phyloP scores from a whole-genome alignment of 1,140 invertebrate species.

The Trissolcus basalis region DNA sequence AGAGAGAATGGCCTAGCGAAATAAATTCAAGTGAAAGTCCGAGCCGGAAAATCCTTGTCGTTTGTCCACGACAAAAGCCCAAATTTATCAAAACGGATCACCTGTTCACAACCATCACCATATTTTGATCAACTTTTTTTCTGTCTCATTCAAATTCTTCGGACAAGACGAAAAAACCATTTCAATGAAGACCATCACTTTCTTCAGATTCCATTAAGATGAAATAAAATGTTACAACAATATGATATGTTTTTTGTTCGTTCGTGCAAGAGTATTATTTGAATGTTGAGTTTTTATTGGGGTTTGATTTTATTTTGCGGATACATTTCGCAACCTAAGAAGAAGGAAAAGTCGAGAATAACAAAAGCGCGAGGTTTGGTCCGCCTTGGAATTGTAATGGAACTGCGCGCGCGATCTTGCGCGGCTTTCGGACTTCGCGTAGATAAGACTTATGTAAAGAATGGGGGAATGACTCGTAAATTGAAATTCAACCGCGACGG shows the following conservation, averaged over 20 bases:
- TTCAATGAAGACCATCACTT: too few species aligned
- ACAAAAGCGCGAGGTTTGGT: neutral
- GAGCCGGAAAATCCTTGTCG: constrained; percentile 28
- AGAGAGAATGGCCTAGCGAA: constrained; percentile 35
- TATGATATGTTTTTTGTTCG: too few species aligned
- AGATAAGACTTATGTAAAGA: constrained; percentile 47
- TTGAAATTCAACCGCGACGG: constrained; percentile 42
- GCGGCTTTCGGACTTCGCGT: neutral
- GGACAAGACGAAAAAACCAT: too few species aligned
- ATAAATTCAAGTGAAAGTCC: constrained; percentile 57
- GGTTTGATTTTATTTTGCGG: too few species aligned
- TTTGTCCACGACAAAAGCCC: neutral
- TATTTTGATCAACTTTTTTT: neutral
- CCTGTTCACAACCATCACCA: neutral
- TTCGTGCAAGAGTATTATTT: too few species aligned
- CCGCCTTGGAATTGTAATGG: neutral
- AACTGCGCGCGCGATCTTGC: neutral
- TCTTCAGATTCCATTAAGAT: too few species aligned
- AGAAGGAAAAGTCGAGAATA: too few species aligned
- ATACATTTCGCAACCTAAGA: too few species aligned
- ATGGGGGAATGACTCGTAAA: constrained; percentile 36
- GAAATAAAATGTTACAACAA: too few species aligned
- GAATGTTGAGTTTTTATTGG: too few species aligned
- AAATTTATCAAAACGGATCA: neutral
- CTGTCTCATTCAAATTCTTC: too few species aligned